Percentiles rank a stretch among this genome's conserved stretches.
Evolutionary conservation across 1,140 invertebrate species (phyloP).

Genomic region (Listronotus oregonensis): DNA sequence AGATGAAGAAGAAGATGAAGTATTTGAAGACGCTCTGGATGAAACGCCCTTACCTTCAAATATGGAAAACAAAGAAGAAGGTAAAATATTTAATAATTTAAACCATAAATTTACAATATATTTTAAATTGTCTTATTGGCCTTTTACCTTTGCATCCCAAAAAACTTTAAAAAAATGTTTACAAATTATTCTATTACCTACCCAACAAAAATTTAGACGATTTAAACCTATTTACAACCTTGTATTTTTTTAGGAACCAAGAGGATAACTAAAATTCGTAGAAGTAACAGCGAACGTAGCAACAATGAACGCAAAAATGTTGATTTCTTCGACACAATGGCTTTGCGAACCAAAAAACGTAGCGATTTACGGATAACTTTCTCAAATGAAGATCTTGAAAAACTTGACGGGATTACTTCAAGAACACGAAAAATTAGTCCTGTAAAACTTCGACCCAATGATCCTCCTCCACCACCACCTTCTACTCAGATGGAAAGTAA

Average conservation of each 20-base stretch:
- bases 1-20: constrained; percentile 31
- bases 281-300: constrained; percentile 61
- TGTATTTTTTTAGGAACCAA: constrained; percentile 14
- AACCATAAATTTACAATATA: not conserved
- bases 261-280: constrained; percentile 52
- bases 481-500: not conserved
- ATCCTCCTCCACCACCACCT: constrained; percentile 53
- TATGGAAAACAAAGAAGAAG: not conserved
- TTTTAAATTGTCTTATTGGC: too few species aligned
- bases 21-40: constrained; percentile 34
- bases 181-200: too few species aligned
- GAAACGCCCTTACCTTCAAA: constrained; percentile 15
- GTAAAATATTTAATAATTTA: not conserved
- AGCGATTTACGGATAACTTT: constrained; percentile 60
- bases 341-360: constrained; percentile 68
- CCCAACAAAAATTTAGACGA: too few species aligned
- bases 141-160: too few species aligned
- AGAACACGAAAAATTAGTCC: constrained; percentile 52
- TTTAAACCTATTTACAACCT: constrained; percentile 1
- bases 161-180: too few species aligned
- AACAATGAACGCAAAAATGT: constrained; percentile 52
- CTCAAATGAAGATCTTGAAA: constrained; percentile 54
- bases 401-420: constrained; percentile 58
- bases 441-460: constrained; percentile 45
- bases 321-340: constrained; percentile 76